These are phyloP conservation scores for Phalacrocorax carbo DNA, from an alignment of 2,113 vertebrate species.

Conservation along the genomic window DNA sequence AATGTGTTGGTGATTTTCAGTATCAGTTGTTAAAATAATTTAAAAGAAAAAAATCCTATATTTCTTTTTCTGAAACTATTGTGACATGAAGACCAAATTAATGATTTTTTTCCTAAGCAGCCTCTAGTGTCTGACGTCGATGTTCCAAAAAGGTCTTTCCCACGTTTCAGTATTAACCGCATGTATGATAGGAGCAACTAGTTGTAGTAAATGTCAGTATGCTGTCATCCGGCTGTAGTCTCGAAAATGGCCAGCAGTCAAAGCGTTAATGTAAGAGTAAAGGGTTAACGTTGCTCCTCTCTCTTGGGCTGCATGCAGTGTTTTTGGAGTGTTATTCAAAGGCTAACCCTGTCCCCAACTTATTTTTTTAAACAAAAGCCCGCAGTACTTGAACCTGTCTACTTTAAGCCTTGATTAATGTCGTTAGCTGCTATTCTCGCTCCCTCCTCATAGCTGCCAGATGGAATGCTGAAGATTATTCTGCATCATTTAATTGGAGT, in stretches of 20 bases:
- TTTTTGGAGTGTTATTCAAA: constrained; percentile 5
- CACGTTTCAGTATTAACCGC: neutral
- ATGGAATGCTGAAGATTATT: constrained; percentile 58
- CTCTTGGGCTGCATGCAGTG: neutral
- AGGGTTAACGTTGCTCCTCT: neutral
- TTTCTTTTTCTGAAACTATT: neutral
- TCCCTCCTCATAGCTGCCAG: constrained; percentile 35
- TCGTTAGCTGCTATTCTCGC: neutral
- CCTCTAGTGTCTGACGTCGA: neutral
- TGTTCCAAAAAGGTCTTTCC: neutral
- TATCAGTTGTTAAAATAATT: neutral
- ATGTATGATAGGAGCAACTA: neutral
- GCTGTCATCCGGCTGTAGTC: neutral
- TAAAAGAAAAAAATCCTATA: neutral
- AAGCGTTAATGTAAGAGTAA: neutral
- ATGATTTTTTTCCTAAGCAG: neutral
- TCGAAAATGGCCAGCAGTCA: neutral
- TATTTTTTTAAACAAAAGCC: constrained; percentile 27
- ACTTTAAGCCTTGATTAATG: constrained; percentile 61
- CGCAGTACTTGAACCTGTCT: constrained; percentile 43
- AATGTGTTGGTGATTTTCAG: neutral
- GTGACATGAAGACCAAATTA: neutral
- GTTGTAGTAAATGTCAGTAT: neutral
- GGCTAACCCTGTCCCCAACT: neutral
- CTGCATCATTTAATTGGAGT: constrained; percentile 52